Percentiles rank a stretch among this genome's conserved stretches.
phyloP scores from a whole-genome alignment of 2,113 vertebrate genomes.

The Cyprinodon brontotheroides region DNA sequence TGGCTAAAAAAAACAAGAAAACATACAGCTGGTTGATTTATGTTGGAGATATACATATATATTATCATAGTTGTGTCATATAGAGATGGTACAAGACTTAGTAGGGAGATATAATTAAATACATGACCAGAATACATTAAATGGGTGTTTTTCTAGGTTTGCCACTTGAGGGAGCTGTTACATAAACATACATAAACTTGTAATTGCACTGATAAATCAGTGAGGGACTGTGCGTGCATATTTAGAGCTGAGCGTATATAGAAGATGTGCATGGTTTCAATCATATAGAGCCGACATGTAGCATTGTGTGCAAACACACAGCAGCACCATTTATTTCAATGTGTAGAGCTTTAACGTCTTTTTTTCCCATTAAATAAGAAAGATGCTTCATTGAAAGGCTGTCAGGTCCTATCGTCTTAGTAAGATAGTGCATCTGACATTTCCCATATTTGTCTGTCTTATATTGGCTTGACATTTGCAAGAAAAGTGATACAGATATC shows the following conservation, averaged over 20 bases:
- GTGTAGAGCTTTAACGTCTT: conserved; percentile 14
- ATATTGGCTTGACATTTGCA: conserved; percentile 63
- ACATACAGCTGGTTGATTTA: background rate
- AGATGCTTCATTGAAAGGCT: conserved; percentile 20
- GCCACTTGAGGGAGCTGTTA: conserved; percentile 65
- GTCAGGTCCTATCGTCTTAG: conserved; percentile 37
- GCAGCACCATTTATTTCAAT: conserved; percentile 27
- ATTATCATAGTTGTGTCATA: background rate
- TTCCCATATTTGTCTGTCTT: conserved; percentile 58
- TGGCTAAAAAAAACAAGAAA: background rate
- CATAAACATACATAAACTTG: conserved; percentile 39
- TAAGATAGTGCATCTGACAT: conserved; percentile 49
- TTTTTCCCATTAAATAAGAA: conserved; percentile 8
- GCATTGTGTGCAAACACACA: conserved; percentile 5
- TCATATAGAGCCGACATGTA: conserved; percentile 17
- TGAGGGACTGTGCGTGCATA: background rate
- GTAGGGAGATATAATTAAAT: background rate
- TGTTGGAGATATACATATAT: background rate
- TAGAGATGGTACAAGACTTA: background rate
- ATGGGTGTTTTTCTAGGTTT: background rate
- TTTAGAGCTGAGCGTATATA: conserved; percentile 8
- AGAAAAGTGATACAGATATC: conserved; percentile 28
- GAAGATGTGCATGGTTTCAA: conserved; percentile 6
- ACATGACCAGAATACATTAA: background rate
- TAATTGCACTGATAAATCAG: conserved; percentile 4